These are phyloP conservation scores for Neelides sp. DNA, from an alignment of 1,140 invertebrate species.

Conservation along the genomic window DNA sequence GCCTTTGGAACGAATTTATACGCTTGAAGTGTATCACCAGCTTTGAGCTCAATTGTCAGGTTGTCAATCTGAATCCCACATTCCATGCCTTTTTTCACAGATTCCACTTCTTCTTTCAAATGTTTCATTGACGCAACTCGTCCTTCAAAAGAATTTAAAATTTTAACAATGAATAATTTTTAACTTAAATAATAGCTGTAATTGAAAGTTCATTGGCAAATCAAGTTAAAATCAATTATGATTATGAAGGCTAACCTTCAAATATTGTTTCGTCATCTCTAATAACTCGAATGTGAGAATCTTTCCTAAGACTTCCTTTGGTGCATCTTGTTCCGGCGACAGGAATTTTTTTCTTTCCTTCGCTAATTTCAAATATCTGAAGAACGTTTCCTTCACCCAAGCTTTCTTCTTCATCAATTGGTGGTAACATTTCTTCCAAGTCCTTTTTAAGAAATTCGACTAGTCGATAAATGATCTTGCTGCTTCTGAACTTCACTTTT, in stretches of 20 bases:
- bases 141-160: slow-evolving; percentile 42
- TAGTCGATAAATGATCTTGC: slow-evolving; percentile 83
- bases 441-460: slow-evolving; percentile 75
- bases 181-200: neutral
- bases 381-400: slow-evolving; percentile 73
- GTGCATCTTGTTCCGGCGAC: slow-evolving; percentile 78
- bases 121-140: slow-evolving; percentile 67
- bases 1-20: slow-evolving; percentile 50
- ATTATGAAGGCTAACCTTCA: slow-evolving; percentile 47
- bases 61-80: slow-evolving; percentile 71
- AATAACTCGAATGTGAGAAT: slow-evolving; percentile 52
- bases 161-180: neutral
- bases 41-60: slow-evolving; percentile 46
- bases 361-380: slow-evolving; percentile 68
- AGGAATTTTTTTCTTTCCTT: slow-evolving; percentile 64
- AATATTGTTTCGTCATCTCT: slow-evolving; percentile 51
- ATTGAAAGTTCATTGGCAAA: too few species aligned
- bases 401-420: slow-evolving; percentile 56
- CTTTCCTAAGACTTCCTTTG: slow-evolving; percentile 61
- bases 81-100: slow-evolving; percentile 69
- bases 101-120: slow-evolving; percentile 73
- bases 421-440: slow-evolving; percentile 59
- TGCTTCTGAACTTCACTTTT: slow-evolving; percentile 48
- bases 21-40: slow-evolving; percentile 68
- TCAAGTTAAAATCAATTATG: neutral